Evolutionary conservation across 1,140 invertebrate species (phyloP).

Genomic region (Panagrolaimus sp.): DNA sequence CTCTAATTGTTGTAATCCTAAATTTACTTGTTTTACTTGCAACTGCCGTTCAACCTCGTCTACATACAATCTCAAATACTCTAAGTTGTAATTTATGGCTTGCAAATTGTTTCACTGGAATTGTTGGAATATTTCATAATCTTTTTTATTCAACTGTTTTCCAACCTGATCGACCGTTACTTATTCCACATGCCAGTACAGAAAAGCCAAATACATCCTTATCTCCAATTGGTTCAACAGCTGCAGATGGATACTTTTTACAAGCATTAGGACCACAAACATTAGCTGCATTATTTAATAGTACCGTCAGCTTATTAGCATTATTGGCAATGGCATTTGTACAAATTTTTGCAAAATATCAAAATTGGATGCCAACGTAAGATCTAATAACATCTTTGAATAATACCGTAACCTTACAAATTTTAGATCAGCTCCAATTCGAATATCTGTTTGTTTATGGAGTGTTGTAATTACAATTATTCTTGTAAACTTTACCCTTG

Average conservation of each 20-base stretch:
- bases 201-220: no score
- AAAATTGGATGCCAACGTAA: slow-evolving; percentile 28
- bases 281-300: slow-evolving; percentile 24
- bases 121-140: slow-evolving; percentile 24
- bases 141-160: slow-evolving; percentile 16
- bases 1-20: slow-evolving; percentile 16
- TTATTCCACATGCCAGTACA: not conserved
- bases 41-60: slow-evolving; percentile 14
- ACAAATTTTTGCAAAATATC: slow-evolving; percentile 22
- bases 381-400: not conserved
- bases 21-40: slow-evolving; percentile 18
- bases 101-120: slow-evolving; percentile 18
- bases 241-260: slow-evolving; percentile 3
- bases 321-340: slow-evolving; percentile 28
- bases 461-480: slow-evolving; percentile 15
- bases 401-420: not conserved
- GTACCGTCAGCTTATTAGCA: slow-evolving; percentile 20
- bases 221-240: not conserved
- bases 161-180: not conserved
- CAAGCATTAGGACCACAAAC: slow-evolving; percentile 21
- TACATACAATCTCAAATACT: slow-evolving; percentile 20
- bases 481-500: slow-evolving; percentile 19
- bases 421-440: slow-evolving; percentile 23
- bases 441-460: slow-evolving; percentile 21
- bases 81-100: slow-evolving; percentile 24